These are phyloP conservation scores for Oryzias sinensis DNA, from an alignment of 2,797 vertebrate genomes.

Conservation along the genomic window DNA sequence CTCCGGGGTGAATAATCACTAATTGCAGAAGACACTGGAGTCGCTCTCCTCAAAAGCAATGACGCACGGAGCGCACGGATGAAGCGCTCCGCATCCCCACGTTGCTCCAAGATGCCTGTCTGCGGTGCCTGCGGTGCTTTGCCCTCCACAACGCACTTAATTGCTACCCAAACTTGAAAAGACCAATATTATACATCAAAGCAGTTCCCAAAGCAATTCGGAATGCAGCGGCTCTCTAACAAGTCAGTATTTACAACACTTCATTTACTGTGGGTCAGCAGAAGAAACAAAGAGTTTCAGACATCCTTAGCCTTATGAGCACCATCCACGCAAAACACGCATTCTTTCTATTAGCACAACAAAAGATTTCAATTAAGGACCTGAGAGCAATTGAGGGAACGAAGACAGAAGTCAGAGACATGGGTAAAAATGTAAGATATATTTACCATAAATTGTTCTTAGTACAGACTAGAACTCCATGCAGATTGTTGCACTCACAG, in stretches of 20 bases:
- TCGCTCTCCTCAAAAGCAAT: constrained; percentile 45
- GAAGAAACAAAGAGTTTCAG: constrained; percentile 63
- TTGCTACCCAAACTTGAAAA: constrained; percentile 70
- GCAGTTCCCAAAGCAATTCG: constrained; percentile 65
- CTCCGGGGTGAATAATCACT: constrained; percentile 58
- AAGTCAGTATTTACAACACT: constrained; percentile 70
- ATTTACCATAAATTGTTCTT: constrained; percentile 84
- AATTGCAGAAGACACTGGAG: constrained; percentile 62
- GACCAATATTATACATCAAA: constrained; percentile 74
- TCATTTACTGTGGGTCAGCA: constrained; percentile 68
- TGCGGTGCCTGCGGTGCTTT: constrained; percentile 54
- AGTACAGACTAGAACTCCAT: constrained; percentile 79
- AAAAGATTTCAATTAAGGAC: constrained; percentile 1
- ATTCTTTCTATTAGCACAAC: constrained; percentile 9
- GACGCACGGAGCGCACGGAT: constrained; percentile 62
- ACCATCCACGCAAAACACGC: constrained; percentile 22
- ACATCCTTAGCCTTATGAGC: constrained; percentile 31
- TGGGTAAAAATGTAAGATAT: constrained; percentile 13
- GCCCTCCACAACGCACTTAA: constrained; percentile 66
- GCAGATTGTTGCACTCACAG: constrained; percentile 69
- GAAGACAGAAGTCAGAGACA: constrained; percentile 7
- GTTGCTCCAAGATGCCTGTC: constrained; percentile 24
- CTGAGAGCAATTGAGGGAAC: constrained; percentile 7
- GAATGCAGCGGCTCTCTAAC: constrained; percentile 57
- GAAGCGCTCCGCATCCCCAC: constrained; percentile 61